Evolutionary conservation across 2,888 invertebrate genomes (phyloP), one percentile per base, ranked within the genome.

Genomic region (Latrodectus elegans): DNA sequence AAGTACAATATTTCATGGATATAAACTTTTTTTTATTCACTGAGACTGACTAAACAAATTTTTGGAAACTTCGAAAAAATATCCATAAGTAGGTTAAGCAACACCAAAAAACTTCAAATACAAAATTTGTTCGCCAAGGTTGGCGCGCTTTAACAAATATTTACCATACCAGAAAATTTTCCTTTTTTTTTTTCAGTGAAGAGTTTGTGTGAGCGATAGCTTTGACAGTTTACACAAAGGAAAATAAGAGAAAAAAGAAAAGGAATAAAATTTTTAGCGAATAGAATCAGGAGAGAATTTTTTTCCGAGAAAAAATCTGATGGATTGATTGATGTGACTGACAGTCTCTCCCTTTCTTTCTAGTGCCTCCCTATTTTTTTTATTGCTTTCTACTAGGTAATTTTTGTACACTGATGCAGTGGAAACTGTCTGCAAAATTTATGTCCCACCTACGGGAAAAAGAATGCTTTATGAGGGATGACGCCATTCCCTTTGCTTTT

Each of bases 281-380:
- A 77, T 83, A 84, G 77, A 84, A 84, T 77, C 67, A 78, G 72
- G 67, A 64, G 22, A 52, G 68, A 15, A 78, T 73, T 83, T 88
- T 74, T 88, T 88, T 83, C 72, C n/a, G 49, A 67, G 78, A 73
- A 60, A 60, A 81, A 83, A 88, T 83, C 79, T 88, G 88, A 88
- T 88, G 78, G 83, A 88, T 81, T 87, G 86, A 87, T 88, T 82
- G 87, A 88, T 88, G 83, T 55, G 67, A 52, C 55, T 81, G 75
- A 81, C 80, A 72, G 68, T 12, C 60, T 72, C 71, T 53, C 53
- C 49, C 70, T 72, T 14, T 72, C 49, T 72, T 22, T 9, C 72
- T 38, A 38, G 38, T 38, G 38, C 38, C 38, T 38, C 38, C 38
- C 38, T 6, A 38, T 70, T 60, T 65, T 84, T 53, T 79, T 78